Evolutionary conservation across 2,113 vertebrate genomes (phyloP), one percentile per base, ranked within the genome.

Genomic region (Zosterops hypoxanthus): DNA sequence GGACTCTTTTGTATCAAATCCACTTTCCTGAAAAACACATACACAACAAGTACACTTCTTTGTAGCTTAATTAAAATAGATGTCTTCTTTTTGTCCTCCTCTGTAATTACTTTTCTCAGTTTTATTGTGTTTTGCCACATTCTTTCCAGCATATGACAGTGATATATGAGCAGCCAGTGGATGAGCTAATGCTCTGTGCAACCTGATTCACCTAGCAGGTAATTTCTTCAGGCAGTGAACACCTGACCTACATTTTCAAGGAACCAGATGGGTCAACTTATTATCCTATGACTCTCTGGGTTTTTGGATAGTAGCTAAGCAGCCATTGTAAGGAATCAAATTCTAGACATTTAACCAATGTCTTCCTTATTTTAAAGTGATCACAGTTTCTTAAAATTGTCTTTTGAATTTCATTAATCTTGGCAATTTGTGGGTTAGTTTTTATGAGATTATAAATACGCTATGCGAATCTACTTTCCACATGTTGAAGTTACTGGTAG

Each of bases 171-270:
- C 41, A 86, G 21, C 6, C 47, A 76, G 52, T 14, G 19, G 63
- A 85, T 78, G 64, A 85, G 47, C 46, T 92, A 95, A 72, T 90
- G 46, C 12, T 83, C 59, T 0, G 0, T 76, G 26, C 71, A 68
- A 14, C 52, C 33, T 36, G 52, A 88, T 24, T 76, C 88, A 96
- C 76, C 55, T 22, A 82, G 39, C 33, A 82, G 39, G 57, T 72
- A 86, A 82, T 90, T 94, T 97, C 56, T 72, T 83, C 53, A 88
- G 63, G n/a, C 59, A 77, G 2, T 41, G 42, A 88, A 86, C 70
- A 92, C 49, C 91, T 96, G 84, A 96, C 90, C 49, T 55, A 87
- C 31, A 80, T 88, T 68, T 75, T 61, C n/a, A 86, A 86, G 71
- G 66, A 91, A 84, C 8, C n/a, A 87, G 52, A 39, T 10, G 55